phyloP scores from a whole-genome alignment of 2,888 invertebrate genomes.

The Globia sparganii region DNA sequence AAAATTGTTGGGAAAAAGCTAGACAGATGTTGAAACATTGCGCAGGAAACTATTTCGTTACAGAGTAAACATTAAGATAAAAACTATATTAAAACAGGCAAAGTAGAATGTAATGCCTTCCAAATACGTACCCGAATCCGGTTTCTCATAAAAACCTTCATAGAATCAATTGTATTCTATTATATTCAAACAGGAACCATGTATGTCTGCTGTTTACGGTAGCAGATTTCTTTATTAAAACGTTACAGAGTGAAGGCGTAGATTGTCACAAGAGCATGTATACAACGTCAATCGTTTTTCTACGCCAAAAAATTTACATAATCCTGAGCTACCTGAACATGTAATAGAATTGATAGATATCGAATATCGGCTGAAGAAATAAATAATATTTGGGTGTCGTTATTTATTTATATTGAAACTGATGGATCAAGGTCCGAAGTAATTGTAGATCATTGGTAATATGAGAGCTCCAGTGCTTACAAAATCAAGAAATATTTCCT shows the following conservation, averaged over 20 bases:
- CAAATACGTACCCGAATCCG: slow-evolving; percentile 45
- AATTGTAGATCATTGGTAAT: slow-evolving; percentile 15
- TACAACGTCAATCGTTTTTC: slow-evolving; percentile 40
- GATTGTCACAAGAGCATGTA: slow-evolving; percentile 47
- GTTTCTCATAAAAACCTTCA: slow-evolving; percentile 53
- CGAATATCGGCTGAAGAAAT: slow-evolving; percentile 19
- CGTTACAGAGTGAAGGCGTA: slow-evolving; percentile 62
- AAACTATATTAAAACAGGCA: slow-evolving; percentile 19
- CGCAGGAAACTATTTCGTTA: slow-evolving; percentile 31
- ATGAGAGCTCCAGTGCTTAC: background rate
- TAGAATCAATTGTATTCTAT: slow-evolving; percentile 32
- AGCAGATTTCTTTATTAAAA: slow-evolving; percentile 65
- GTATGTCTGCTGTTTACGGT: slow-evolving; percentile 59
- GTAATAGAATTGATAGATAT: slow-evolving; percentile 19
- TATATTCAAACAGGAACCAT: slow-evolving; percentile 73
- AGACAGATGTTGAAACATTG: slow-evolving; percentile 41
- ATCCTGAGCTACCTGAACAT: slow-evolving; percentile 45
- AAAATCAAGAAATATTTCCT: background rate
- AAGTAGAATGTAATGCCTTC: slow-evolving; percentile 34
- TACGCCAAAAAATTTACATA: slow-evolving; percentile 58
- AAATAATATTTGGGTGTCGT: slow-evolving; percentile 25
- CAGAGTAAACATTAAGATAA: slow-evolving; percentile 24
- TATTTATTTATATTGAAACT: background rate
- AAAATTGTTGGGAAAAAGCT: slow-evolving; percentile 17
- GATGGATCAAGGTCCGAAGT: slow-evolving; percentile 32